Conservation (phyloP, 1,140 invertebrate species). For the Nasonia giraulti region DNA sequence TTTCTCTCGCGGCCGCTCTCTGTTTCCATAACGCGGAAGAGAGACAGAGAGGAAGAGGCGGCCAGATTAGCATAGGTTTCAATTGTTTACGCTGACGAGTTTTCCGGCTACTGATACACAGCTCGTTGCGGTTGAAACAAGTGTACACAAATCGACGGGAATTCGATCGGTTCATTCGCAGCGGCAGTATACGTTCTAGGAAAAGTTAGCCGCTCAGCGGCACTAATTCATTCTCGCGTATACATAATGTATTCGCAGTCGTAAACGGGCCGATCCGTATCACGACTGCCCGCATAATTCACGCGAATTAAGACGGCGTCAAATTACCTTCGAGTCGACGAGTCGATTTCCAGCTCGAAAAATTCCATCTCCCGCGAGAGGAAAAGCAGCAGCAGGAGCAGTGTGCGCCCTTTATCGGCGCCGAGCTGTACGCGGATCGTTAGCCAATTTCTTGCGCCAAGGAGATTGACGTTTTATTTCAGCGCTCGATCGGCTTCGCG, state of each 20-base stretch:
- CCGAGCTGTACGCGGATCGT: conserved; percentile 49
- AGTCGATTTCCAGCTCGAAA: not conserved
- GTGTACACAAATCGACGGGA: not conserved
- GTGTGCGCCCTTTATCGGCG: conserved; percentile 35
- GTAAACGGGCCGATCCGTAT: not conserved
- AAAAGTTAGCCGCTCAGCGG: not conserved
- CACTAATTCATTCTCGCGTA: not conserved
- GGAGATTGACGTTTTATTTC: conserved; percentile 40
- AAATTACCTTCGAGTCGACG: not conserved
- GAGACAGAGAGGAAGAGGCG: not conserved
- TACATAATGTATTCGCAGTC: not conserved
- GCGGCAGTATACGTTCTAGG: not conserved
- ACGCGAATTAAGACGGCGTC: not conserved
- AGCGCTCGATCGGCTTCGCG: conserved; percentile 4
- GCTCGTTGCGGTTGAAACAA: not conserved
- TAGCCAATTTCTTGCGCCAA: conserved; percentile 48
- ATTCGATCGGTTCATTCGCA: not conserved
- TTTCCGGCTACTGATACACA: not conserved
- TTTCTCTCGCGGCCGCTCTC: not conserved
- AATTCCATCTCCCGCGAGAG: not conserved
- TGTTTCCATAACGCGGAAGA: not conserved
- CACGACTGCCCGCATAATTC: not conserved
- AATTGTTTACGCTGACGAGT: conserved; percentile 19
- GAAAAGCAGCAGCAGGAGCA: not conserved
- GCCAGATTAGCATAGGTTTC: conserved; percentile 22